A percentile compares a stretch with the other conserved stretches of the same genome.
phyloP scores from a whole-genome alignment of 2,797 vertebrate genomes.

The Ataeniobius toweri region DNA sequence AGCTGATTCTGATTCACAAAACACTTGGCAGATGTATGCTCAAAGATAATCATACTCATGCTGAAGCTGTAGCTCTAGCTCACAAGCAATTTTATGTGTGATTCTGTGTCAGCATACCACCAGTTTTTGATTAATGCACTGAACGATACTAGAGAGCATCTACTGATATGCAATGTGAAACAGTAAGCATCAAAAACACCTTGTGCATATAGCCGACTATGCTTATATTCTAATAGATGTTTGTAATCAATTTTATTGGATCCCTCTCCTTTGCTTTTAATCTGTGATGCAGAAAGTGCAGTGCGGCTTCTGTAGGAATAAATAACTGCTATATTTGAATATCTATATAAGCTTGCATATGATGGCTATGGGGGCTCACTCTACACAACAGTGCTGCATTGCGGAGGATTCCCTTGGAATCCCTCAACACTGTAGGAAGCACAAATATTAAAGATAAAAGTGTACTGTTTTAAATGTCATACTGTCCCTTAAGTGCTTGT shows the following conservation, averaged over 20 bases:
- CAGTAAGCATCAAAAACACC: neutral
- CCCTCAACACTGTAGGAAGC: constrained; percentile 36
- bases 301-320: constrained; percentile 30
- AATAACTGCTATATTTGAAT: constrained; percentile 42
- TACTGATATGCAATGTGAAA: constrained; percentile 33
- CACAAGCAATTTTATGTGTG: constrained; percentile 4
- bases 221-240: neutral
- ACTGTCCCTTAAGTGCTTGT: no score
- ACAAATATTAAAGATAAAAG: constrained; percentile 48
- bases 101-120: constrained; percentile 1
- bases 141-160: constrained; percentile 11
- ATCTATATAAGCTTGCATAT: constrained; percentile 39
- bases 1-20: neutral
- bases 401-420: constrained; percentile 69
- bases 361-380: constrained; percentile 33
- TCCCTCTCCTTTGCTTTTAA: constrained; percentile 8
- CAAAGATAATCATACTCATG: constrained; percentile 22
- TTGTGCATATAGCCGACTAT: constrained; percentile 8
- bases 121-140: constrained; percentile 35
- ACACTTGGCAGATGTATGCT: constrained; percentile 16
- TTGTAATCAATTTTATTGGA: constrained; percentile 13
- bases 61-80: constrained; percentile 15
- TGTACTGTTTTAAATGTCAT: constrained; percentile 14
- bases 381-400: constrained; percentile 60
- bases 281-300: constrained; percentile 20